phyloP scores from a whole-genome alignment of 2,113 vertebrate species.

The Phaethornis superciliosus region DNA sequence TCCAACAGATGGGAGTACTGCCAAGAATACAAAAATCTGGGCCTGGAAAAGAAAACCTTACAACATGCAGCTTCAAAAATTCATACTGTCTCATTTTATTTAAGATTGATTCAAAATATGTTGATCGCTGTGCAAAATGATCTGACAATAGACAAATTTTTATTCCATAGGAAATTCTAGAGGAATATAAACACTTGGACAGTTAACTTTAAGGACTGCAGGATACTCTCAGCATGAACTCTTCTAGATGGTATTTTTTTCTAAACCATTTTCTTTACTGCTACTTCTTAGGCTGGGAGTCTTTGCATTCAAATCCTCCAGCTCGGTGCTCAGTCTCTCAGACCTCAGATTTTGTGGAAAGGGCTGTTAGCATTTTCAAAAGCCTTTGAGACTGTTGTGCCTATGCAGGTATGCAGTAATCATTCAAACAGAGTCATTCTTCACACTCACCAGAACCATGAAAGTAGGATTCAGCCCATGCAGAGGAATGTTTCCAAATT shows the following conservation, averaged over 20 bases:
- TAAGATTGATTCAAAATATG: background rate
- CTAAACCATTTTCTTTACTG: background rate
- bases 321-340: fast-evolving
- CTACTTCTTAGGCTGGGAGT: background rate
- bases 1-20: background rate
- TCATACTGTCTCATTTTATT: background rate
- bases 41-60: background rate
- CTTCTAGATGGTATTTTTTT: background rate
- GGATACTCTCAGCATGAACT: background rate
- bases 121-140: background rate
- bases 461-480: background rate
- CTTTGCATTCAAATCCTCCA: background rate
- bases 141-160: background rate
- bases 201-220: background rate
- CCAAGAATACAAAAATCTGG: background rate
- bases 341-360: background rate
- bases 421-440: background rate
- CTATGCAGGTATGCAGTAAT: background rate
- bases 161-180: background rate
- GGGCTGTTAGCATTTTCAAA: background rate
- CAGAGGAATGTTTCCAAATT: conserved; percentile 26
- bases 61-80: background rate
- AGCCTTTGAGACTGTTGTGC: background rate
- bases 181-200: background rate
- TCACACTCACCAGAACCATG: background rate